Percentiles rank a stretch among this genome's conserved stretches.
Conservation (phyloP, 1,140 invertebrate genomes). For the Oedothorax gibbosus region DNA sequence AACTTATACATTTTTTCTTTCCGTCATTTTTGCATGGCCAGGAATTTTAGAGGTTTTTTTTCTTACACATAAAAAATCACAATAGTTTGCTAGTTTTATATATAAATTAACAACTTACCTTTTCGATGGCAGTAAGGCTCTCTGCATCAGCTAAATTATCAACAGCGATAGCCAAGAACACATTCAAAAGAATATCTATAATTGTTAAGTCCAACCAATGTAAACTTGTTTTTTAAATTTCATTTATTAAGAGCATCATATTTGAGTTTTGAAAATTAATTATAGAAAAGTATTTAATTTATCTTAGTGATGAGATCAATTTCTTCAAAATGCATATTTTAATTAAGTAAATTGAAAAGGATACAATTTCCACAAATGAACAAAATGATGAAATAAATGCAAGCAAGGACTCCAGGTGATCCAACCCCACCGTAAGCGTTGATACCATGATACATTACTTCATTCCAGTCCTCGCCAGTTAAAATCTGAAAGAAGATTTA, state of each 20-base stretch:
- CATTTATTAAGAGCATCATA: too few relatives aligned
- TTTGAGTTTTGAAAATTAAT: too few relatives aligned
- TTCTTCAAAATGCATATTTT: not conserved
- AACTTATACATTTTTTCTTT: too few relatives aligned
- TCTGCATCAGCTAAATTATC: constrained; percentile 99
- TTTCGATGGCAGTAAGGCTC: constrained; percentile 91
- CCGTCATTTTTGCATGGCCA: too few relatives aligned
- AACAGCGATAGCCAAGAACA: constrained; percentile 99
- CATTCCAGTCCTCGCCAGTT: constrained; percentile 99
- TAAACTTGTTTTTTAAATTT: too few relatives aligned
- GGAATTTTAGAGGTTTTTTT: too few relatives aligned
- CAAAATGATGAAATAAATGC: constrained; percentile 97
- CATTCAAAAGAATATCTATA: constrained; percentile 91
- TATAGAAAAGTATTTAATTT: too few relatives aligned
- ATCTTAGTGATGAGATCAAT: not conserved
- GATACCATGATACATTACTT: constrained; percentile 98
- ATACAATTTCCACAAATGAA: constrained; percentile 99
- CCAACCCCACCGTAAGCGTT: constrained; percentile 95
- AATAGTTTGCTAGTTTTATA: too few relatives aligned
- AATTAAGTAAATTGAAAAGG: constrained; percentile 39
- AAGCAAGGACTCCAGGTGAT: constrained; percentile 87
- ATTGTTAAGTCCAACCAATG: constrained; percentile 14
- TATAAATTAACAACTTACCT: constrained; percentile 71
- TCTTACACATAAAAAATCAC: too few relatives aligned
- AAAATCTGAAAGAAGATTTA: constrained; percentile 79